Conservation (phyloP, 2,797 vertebrate genomes). For the Rachycentron canadum region DNA sequence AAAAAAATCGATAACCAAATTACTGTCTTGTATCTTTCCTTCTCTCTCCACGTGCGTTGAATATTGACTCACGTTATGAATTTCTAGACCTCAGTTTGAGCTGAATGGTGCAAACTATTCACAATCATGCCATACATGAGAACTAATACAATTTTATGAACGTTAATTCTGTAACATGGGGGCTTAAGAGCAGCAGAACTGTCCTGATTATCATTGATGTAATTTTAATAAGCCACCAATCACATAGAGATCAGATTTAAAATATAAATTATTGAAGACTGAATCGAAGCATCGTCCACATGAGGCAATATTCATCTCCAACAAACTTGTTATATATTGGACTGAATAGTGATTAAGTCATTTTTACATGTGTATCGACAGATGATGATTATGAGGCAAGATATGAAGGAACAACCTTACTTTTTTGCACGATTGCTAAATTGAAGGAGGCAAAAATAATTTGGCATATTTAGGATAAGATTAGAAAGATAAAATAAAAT, state of each 20-base stretch:
- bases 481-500: too few relatives aligned
- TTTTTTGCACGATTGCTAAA: too few relatives aligned
- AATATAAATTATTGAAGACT: neutral
- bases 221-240: neutral
- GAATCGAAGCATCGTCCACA: too few relatives aligned
- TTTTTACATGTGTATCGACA: too few relatives aligned
- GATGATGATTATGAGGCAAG: too few relatives aligned
- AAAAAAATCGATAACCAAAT: neutral
- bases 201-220: too few relatives aligned
- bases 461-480: conserved; percentile 4
- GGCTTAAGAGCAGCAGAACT: too few relatives aligned
- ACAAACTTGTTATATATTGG: neutral
- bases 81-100: neutral
- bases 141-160: too few relatives aligned
- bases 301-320: neutral
- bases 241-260: neutral
- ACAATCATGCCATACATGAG: too few relatives aligned
- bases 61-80: neutral
- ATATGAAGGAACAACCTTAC: too few relatives aligned
- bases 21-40: neutral
- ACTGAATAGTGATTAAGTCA: too few relatives aligned
- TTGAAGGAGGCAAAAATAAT: conserved; percentile 13
- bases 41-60: neutral
- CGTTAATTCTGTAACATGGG: too few relatives aligned
- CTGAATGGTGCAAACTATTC: neutral